phyloP scores from a whole-genome alignment of 2,797 vertebrate species.

The Enteromius trimaculatus region DNA sequence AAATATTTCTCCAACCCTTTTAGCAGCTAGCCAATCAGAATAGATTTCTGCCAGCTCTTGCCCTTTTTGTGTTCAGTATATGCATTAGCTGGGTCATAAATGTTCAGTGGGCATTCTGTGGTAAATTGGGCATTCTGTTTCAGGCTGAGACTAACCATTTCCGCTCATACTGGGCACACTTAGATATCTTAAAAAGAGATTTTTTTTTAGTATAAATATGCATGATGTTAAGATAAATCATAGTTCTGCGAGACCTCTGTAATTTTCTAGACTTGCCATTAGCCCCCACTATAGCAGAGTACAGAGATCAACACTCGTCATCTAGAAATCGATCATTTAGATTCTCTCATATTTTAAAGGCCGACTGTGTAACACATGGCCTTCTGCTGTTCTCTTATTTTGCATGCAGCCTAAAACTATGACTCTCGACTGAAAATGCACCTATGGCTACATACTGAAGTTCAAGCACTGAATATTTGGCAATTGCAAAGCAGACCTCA shows the following conservation, averaged over 20 bases:
- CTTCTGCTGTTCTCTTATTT: slow-evolving; percentile 2
- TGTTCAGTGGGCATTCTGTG: slow-evolving; percentile 11
- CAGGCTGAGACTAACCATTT: not conserved
- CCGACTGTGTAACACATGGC: not conserved
- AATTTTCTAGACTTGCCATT: not conserved
- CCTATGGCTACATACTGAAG: not conserved
- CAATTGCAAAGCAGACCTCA: not conserved
- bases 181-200: not conserved
- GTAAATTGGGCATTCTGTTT: not conserved
- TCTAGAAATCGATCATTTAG: not conserved
- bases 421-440: not conserved
- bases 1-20: not conserved
- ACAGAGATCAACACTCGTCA: slow-evolving; percentile 7
- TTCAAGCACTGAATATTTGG: not conserved
- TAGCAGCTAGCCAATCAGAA: slow-evolving; percentile 1
- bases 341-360: not conserved
- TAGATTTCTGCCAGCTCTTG: not conserved
- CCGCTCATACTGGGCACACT: not conserved
- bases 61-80: not conserved
- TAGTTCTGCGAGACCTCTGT: not conserved
- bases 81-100: slow-evolving; percentile 7
- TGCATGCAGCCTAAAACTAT: not conserved
- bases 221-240: slow-evolving; percentile 6
- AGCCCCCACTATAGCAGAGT: not conserved
- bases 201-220: not conserved